Percentiles rank a stretch among this genome's conserved stretches.
Conservation (phyloP, 2,113 vertebrate species). For the Pelecanoides urinatrix region DNA sequence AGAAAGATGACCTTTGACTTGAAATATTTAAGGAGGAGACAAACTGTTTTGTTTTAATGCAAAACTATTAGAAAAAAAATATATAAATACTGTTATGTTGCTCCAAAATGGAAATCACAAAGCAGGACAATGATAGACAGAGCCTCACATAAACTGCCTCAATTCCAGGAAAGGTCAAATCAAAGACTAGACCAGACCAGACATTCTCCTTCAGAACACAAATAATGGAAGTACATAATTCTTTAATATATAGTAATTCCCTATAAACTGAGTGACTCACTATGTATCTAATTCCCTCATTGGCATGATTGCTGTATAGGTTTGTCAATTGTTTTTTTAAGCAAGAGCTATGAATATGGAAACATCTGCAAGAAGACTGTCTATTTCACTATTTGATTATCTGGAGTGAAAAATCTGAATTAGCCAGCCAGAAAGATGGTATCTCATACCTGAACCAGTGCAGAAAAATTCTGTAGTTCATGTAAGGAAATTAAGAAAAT, state of each 20-base stretch:
- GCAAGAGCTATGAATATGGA: background rate
- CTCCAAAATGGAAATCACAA: background rate
- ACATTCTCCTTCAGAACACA: background rate
- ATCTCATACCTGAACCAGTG: background rate
- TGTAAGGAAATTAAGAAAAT: background rate
- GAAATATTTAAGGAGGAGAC: background rate
- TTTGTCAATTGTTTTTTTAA: background rate
- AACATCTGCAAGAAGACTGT: background rate
- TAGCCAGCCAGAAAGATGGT: background rate
- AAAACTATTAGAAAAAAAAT: background rate
- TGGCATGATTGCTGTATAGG: background rate
- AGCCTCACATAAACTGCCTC: background rate
- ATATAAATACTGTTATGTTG: background rate
- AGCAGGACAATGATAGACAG: background rate
- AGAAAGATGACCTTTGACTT: background rate
- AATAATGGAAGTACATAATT: background rate
- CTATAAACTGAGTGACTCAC: background rate
- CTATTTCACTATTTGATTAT: background rate
- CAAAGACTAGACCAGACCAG: background rate
- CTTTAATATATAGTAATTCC: background rate
- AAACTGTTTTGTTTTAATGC: background rate
- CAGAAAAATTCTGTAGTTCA: background rate
- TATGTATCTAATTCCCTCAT: background rate
- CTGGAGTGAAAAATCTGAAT: background rate
- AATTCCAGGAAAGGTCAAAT: background rate